A percentile compares a stretch with the other conserved stretches of the same genome.
These are phyloP conservation scores for Diogma glabrata DNA, from an alignment of 2,888 invertebrate genomes.

Conservation along the genomic window DNA sequence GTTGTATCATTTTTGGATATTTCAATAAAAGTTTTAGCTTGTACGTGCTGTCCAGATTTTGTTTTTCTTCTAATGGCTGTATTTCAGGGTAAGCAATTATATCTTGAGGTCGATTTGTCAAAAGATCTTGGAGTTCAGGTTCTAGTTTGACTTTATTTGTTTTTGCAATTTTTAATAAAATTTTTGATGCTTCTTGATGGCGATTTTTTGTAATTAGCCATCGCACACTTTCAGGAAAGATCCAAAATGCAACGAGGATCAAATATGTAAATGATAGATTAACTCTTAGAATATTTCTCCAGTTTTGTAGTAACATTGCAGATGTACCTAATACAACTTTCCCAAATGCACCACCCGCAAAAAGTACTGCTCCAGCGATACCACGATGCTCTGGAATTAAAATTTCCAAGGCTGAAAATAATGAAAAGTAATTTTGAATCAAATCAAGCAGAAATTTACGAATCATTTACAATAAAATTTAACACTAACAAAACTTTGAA, in stretches of 20 bases:
- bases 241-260: conserved; percentile 52
- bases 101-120: no score
- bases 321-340: conserved; percentile 52
- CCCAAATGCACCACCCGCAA: conserved; percentile 59
- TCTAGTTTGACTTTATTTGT: conserved; percentile 37
- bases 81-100: no score
- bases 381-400: conserved; percentile 61
- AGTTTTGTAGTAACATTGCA: conserved; percentile 43
- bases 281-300: conserved; percentile 40
- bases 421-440: conserved; percentile 24
- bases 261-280: conserved; percentile 58
- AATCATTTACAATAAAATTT: no score
- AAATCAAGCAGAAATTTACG: neutral
- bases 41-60: no score
- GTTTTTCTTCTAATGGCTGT: no score
- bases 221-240: conserved; percentile 56
- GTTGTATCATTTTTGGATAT: conserved; percentile 26
- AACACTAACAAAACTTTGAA: no score
- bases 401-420: conserved; percentile 63
- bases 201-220: conserved; percentile 51
- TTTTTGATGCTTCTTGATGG: conserved; percentile 42
- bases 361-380: conserved; percentile 56
- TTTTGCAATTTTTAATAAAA: conserved; percentile 44
- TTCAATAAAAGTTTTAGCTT: no score
- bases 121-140: neutral